Base-by-base conservation (phyloP, 2,888 invertebrate species). In the Oconnorella tubifera region DNA sequence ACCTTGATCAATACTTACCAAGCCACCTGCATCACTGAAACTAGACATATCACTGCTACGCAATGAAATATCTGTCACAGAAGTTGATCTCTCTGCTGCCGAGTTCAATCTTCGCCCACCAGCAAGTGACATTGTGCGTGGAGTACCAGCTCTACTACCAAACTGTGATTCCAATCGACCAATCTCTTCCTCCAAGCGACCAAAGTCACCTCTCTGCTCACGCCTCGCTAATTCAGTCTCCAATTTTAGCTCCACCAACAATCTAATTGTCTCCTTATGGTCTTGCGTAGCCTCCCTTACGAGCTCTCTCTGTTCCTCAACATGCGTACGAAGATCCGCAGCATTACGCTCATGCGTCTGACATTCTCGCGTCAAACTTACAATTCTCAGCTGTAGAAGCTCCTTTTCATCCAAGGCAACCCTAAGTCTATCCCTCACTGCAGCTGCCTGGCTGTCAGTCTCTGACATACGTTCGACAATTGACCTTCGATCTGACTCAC, bases 231-330 rank as follows among this genome's bases (percentile, higher is more conserved):
- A 31, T 31, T 63, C 60, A 50, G 62, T 58, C 53, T 65, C 65
- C 29, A 68, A 51, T 27, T 59, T 51, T 59, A 69, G 53, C 48
- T 69, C 67, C 2, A 69, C 59, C 48, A 69, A 53, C 33, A 69
- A 58, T 25, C 62, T 19, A 31, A 69, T 68, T 25, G 65, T 65
- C 31, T 68, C 62, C 53, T 68, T 68, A 60, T 69, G 67, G 27
- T 69, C 69, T n/a, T 65, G 57, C 29, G 53, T 65, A 2, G 69
- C 64, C 31, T 62, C 65, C 40, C 56, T 50, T 27, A 69, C 59
- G 27, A 66, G 65, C 14, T 33, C 25, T 25, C 48, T 31, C 57
- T 69, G 69, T 27, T 33, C 33, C 14, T 56, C 28, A 2, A 69
- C 32, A 48, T 68, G 64, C 2, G 28, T 56, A 55, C 67, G 58